A percentile compares a stretch with the other conserved stretches of the same genome.
phyloP scores from a whole-genome alignment of 1,140 invertebrate species.

The Leptopilina clavipes region DNA sequence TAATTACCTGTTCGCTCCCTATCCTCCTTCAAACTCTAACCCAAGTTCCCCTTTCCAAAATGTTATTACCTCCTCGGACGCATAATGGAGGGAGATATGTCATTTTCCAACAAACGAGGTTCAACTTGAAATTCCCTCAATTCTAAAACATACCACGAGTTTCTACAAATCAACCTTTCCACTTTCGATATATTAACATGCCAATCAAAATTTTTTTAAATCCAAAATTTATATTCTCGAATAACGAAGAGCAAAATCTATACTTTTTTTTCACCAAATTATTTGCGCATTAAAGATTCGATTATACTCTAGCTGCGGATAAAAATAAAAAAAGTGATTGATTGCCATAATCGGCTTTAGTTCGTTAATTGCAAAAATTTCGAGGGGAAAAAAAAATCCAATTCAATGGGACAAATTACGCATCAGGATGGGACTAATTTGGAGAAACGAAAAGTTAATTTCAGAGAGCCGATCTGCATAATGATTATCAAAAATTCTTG shows the following conservation, averaged over 20 bases:
- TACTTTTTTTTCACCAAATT: neutral
- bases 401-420: constrained; percentile 9
- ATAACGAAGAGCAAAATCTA: no score
- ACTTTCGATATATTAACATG: neutral
- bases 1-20: constrained; percentile 20
- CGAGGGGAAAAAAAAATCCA: neutral
- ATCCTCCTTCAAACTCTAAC: neutral
- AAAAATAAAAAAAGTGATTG: neutral
- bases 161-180: constrained; percentile 19
- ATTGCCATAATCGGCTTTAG: constrained; percentile 4
- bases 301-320: neutral
- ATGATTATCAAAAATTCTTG: no score
- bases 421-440: neutral
- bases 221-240: neutral
- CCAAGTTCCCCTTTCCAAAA: neutral
- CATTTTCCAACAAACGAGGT: constrained; percentile 20
- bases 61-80: constrained; percentile 23
- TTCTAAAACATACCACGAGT: neutral
- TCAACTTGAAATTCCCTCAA: neutral
- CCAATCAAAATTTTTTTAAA: constrained; percentile 21
- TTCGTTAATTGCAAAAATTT: neutral
- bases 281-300: neutral
- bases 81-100: constrained; percentile 20
- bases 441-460: neutral
- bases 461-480: neutral